Conservation (phyloP, 2,113 vertebrate genomes). For the Macroglossus sobrinus region DNA sequence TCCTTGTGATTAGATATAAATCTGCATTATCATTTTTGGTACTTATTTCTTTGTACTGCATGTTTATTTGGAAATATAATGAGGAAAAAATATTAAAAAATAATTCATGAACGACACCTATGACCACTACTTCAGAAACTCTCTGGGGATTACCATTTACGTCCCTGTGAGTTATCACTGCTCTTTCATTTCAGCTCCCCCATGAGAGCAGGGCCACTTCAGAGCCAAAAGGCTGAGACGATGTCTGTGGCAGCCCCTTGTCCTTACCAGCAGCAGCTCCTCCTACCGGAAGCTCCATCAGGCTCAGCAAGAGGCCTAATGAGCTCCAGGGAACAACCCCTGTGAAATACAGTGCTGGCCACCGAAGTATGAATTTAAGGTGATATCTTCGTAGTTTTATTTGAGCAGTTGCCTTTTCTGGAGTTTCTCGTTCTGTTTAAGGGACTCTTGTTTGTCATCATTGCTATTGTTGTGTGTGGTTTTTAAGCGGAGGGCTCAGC, state of each 20-base stretch:
- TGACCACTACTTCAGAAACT: background rate
- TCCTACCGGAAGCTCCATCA: background rate
- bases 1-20: background rate
- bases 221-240: background rate
- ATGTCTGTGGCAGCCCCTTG: background rate
- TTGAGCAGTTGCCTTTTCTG: background rate
- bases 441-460: background rate
- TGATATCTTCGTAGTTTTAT: background rate
- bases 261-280: background rate
- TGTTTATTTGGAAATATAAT: slow-evolving; percentile 30
- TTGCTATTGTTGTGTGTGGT: background rate
- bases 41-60: background rate
- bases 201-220: background rate
- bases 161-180: background rate
- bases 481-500: background rate
- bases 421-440: background rate
- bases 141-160: background rate
- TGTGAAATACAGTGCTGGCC: background rate
- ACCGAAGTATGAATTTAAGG: background rate
- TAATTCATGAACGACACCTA: background rate
- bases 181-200: background rate
- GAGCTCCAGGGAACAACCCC: background rate
- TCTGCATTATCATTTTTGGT: background rate
- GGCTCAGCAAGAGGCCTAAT: background rate
- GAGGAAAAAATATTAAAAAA: background rate